phyloP scores from a whole-genome alignment of 2,888 invertebrate species.

The Limnephilus rhombicus region DNA sequence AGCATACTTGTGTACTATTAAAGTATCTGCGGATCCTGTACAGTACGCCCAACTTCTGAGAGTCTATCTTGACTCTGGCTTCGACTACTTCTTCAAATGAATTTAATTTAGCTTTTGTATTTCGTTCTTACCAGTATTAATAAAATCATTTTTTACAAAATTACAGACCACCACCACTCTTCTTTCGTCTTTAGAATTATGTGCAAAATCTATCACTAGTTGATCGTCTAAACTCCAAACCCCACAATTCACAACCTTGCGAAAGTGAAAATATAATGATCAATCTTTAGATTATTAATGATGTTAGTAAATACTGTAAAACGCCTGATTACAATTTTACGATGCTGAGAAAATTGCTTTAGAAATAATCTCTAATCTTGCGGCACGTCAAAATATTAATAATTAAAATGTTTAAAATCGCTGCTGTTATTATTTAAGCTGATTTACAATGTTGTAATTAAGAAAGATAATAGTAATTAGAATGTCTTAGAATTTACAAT shows the following conservation, averaged over 20 bases:
- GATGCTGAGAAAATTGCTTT: background rate
- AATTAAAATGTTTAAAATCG: background rate
- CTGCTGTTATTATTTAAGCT: background rate
- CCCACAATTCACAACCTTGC: background rate
- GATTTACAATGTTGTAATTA: background rate
- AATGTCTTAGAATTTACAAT: background rate
- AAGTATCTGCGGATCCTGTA: no score
- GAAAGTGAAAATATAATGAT: background rate
- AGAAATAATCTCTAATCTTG: background rate
- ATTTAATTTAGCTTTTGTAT: no score
- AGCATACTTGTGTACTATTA: no score
- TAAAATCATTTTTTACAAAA: no score
- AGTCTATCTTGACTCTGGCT: no score
- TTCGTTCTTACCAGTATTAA: no score
- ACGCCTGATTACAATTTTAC: background rate
- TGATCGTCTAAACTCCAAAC: background rate
- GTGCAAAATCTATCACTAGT: background rate
- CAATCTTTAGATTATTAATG: constrained; percentile 8
- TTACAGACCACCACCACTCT: background rate
- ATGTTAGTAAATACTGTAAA: background rate
- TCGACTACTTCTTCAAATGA: no score
- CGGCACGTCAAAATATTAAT: background rate
- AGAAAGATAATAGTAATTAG: background rate
- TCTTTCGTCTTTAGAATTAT: background rate
- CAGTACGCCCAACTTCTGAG: no score